Percentiles rank a stretch among this genome's conserved stretches.
phyloP scores from a whole-genome alignment of 2,113 vertebrate species.

The Stegastes partitus region DNA sequence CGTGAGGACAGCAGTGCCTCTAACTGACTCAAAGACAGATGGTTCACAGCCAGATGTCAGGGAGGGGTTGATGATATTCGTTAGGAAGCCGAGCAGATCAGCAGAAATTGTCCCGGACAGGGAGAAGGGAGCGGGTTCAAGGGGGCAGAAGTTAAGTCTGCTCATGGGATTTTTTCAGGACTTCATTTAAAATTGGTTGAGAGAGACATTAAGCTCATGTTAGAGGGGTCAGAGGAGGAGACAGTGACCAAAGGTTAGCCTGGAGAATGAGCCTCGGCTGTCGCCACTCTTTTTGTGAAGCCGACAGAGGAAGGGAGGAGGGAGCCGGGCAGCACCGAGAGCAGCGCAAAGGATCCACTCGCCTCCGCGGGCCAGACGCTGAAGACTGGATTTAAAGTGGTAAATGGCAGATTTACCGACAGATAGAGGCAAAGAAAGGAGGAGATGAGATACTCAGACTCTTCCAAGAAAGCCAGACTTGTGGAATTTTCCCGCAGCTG shows the following conservation, averaged over 20 bases:
- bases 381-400: slow-evolving; percentile 26
- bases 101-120: slow-evolving; percentile 4
- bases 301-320: slow-evolving; percentile 15
- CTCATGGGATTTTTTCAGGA: slow-evolving; percentile 46
- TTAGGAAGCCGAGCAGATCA: slow-evolving; percentile 54
- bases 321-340: background rate
- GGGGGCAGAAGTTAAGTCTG: slow-evolving; percentile 49
- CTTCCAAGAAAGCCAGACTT: slow-evolving; percentile 31
- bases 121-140: slow-evolving; percentile 16
- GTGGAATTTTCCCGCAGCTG: slow-evolving; percentile 44
- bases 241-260: slow-evolving; percentile 31
- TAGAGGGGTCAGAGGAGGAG: slow-evolving; percentile 42
- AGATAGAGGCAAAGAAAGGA: slow-evolving; percentile 32
- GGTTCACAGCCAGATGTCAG: slow-evolving; percentile 63
- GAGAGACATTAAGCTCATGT: slow-evolving; percentile 34
- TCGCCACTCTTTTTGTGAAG: slow-evolving; percentile 29
- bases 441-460: slow-evolving; percentile 37
- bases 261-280: slow-evolving; percentile 20
- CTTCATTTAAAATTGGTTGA: slow-evolving; percentile 44
- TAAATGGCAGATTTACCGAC: slow-evolving; percentile 34
- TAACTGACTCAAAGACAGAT: slow-evolving; percentile 55
- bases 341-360: background rate
- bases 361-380: slow-evolving; percentile 8
- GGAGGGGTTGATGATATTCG: slow-evolving; percentile 46
- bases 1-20: slow-evolving; percentile 23